A percentile compares a stretch with the other conserved stretches of the same genome.
Evolutionary conservation across 2,113 vertebrate genomes (phyloP).

Genomic region (Camelus bactrianus): DNA sequence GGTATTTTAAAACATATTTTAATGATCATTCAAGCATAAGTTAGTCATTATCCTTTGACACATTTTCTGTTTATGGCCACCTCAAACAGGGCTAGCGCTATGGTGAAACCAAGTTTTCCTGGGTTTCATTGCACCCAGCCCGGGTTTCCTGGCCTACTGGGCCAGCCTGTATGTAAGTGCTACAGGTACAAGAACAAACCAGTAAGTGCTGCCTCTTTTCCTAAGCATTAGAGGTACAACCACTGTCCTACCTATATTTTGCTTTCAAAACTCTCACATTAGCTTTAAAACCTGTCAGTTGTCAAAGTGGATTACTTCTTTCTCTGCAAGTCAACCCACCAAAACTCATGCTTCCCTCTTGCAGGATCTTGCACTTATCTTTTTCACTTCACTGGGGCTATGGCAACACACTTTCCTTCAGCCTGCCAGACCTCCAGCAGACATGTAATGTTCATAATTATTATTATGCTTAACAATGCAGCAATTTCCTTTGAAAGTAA

Average conservation of each 20-base stretch:
- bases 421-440: not conserved
- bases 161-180: not conserved
- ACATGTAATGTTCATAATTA: not conserved
- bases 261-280: conserved; percentile 24
- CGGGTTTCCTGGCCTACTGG: not conserved
- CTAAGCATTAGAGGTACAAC: not conserved
- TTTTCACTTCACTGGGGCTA: not conserved
- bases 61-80: not conserved
- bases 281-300: conserved; percentile 6
- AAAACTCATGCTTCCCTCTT: not conserved
- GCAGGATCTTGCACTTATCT: not conserved
- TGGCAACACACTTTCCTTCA: not conserved
- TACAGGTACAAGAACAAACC: not conserved
- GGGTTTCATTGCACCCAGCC: not conserved
- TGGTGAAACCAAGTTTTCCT: not conserved
- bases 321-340: not conserved
- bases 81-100: not conserved
- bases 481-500: not conserved
- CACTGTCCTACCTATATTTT: not conserved
- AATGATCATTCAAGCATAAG: not conserved
- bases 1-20: conserved; percentile 5
- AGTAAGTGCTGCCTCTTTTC: not conserved
- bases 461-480: not conserved
- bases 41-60: not conserved
- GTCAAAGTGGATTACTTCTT: not conserved